phyloP scores from a whole-genome alignment of 2,113 vertebrate genomes.

The Chionodraco myersi region DNA sequence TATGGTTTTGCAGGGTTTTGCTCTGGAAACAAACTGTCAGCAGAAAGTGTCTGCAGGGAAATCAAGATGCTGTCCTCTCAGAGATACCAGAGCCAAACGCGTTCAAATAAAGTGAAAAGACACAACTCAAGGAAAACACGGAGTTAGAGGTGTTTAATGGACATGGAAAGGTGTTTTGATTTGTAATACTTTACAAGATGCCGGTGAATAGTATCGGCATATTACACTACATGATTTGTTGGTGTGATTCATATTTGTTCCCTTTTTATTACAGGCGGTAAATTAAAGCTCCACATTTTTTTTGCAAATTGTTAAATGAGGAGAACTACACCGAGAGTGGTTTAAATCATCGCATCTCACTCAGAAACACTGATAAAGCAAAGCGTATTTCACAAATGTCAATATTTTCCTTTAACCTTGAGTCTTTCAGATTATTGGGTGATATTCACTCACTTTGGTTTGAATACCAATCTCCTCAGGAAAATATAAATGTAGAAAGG shows the following conservation, averaged over 20 bases:
- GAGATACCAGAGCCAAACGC: background rate
- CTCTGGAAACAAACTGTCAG: constrained; percentile 34
- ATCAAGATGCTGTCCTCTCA: background rate
- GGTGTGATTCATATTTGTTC: background rate
- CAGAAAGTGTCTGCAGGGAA: constrained; percentile 30
- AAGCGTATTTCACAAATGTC: background rate
- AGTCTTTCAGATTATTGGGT: background rate
- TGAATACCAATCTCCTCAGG: background rate
- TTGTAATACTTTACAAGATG: constrained; percentile 3
- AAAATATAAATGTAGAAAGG: constrained; percentile 3
- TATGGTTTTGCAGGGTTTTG: constrained; percentile 10
- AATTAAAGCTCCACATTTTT: background rate
- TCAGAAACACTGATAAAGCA: background rate
- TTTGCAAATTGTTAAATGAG: background rate
- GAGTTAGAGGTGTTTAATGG: background rate
- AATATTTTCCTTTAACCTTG: background rate
- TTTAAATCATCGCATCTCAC: background rate
- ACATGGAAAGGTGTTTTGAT: constrained; percentile 26
- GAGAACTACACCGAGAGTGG: too few species aligned
- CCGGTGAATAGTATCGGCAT: background rate
- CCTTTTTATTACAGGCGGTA: constrained; percentile 17
- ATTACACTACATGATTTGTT: background rate
- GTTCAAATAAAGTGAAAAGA: background rate
- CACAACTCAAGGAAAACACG: background rate
- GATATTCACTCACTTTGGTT: background rate